A percentile compares a stretch with the other conserved stretches of the same genome.
phyloP scores from a whole-genome alignment of 2,888 invertebrate genomes.

The Myathropa florea region DNA sequence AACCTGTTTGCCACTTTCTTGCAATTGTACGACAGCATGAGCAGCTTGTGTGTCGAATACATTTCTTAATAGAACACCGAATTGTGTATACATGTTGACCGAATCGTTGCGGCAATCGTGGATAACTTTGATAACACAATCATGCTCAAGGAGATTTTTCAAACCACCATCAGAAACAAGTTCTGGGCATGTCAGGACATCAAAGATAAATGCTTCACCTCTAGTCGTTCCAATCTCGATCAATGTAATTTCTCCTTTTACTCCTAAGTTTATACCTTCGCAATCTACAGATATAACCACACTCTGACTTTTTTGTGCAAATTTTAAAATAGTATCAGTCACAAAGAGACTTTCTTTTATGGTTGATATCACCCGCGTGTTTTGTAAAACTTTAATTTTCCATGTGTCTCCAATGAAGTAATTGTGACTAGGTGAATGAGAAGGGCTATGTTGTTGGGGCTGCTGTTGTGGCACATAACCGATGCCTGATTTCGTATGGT shows the following conservation, averaged over 20 bases:
- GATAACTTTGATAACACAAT: slow-evolving; percentile 92
- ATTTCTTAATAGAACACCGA: slow-evolving; percentile 89
- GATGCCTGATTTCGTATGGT: slow-evolving; percentile 60
- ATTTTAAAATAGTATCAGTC: slow-evolving; percentile 87
- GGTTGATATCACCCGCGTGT: slow-evolving; percentile 90
- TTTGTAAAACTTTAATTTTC: slow-evolving; percentile 90
- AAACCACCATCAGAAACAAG: slow-evolving; percentile 90
- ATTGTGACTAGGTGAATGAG: slow-evolving; percentile 78
- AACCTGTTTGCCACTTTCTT: slow-evolving; percentile 93
- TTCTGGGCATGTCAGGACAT: slow-evolving; percentile 91
- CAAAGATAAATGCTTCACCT: slow-evolving; percentile 93
- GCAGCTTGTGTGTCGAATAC: slow-evolving; percentile 97
- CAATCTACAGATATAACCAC: slow-evolving; percentile 92
- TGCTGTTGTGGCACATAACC: slow-evolving; percentile 74
- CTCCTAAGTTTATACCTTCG: slow-evolving; percentile 95
- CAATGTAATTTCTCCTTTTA: slow-evolving; percentile 92
- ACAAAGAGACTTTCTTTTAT: slow-evolving; percentile 89
- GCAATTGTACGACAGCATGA: slow-evolving; percentile 94
- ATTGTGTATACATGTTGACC: slow-evolving; percentile 92
- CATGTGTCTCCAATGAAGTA: slow-evolving; percentile 86
- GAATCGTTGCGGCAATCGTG: slow-evolving; percentile 97
- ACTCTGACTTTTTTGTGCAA: slow-evolving; percentile 80
- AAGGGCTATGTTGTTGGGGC: slow-evolving; percentile 75
- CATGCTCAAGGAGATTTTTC: slow-evolving; percentile 89
- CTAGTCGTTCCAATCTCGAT: slow-evolving; percentile 91